phyloP scores from a whole-genome alignment of 1,140 invertebrate genomes.

The Delia radicum region DNA sequence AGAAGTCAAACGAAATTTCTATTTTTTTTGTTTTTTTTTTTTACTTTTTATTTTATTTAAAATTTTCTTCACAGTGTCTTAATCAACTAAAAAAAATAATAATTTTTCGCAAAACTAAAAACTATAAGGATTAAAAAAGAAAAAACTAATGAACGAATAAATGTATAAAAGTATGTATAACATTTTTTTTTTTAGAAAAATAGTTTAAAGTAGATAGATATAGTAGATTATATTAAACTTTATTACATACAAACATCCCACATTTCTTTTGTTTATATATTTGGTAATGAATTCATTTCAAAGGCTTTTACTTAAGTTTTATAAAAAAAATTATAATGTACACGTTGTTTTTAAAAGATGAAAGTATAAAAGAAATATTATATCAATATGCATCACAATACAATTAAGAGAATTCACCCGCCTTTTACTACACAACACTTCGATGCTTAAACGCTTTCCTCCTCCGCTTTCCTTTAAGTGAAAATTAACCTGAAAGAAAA shows the following conservation, averaged over 20 bases:
- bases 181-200: no score
- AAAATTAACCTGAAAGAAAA: constrained; percentile 1
- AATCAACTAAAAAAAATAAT: neutral
- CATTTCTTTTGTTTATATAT: neutral
- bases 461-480: no score
- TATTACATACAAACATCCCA: neutral
- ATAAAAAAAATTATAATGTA: no score
- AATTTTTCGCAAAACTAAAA: neutral
- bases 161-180: neutral
- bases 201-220: neutral
- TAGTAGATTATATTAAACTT: neutral
- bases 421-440: neutral
- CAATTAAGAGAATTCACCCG: constrained; percentile 5
- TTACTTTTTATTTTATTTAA: neutral
- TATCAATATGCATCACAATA: constrained; percentile 14
- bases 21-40: constrained; percentile 31
- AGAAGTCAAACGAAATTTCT: no score
- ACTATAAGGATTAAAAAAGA: neutral
- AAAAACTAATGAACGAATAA: neutral
- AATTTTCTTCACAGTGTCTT: neutral
- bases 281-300: neutral
- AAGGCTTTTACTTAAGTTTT: neutral
- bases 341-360: neutral
- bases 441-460: neutral
- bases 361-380: neutral